phyloP scores from a whole-genome alignment of 2,797 vertebrate genomes.

The Dallia pectoralis region DNA sequence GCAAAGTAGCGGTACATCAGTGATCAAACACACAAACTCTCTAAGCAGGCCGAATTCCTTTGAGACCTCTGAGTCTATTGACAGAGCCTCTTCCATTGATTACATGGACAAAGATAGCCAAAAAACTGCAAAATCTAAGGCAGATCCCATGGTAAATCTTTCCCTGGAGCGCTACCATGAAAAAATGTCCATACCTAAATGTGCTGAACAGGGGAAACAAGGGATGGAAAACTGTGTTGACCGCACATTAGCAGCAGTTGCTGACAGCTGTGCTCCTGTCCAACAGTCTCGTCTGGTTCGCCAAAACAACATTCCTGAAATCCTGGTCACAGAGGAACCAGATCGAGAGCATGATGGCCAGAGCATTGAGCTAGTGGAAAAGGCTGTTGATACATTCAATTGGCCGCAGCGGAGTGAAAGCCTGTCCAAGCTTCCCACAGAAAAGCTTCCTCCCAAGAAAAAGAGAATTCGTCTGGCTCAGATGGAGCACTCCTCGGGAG shows the following conservation, averaged over 20 bases:
- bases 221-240: slow-evolving; percentile 68
- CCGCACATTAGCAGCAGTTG: slow-evolving; percentile 45
- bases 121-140: slow-evolving; percentile 63
- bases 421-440: slow-evolving; percentile 91
- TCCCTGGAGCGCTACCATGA: slow-evolving; percentile 64
- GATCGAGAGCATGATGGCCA: slow-evolving; percentile 87
- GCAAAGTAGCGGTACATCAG: slow-evolving; percentile 92
- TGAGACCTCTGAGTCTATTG: slow-evolving; percentile 85
- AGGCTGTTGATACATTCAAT: slow-evolving; percentile 84
- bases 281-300: slow-evolving; percentile 89
- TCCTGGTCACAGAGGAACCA: slow-evolving; percentile 96
- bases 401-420: slow-evolving; percentile 98
- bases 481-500: slow-evolving; percentile 92
- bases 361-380: slow-evolving; percentile 78
- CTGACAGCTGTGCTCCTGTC: slow-evolving; percentile 67
- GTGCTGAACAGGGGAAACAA: slow-evolving; percentile 57
- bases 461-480: slow-evolving; percentile 95
- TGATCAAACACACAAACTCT: slow-evolving; percentile 97
- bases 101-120: slow-evolving; percentile 75
- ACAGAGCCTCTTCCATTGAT: slow-evolving; percentile 79
- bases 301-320: slow-evolving; percentile 97
- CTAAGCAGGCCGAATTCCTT: slow-evolving; percentile 90
- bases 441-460: slow-evolving; percentile 98
- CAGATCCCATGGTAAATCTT: slow-evolving; percentile 61
- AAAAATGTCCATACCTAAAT: slow-evolving; percentile 62